phyloP scores from a whole-genome alignment of 2,888 invertebrate species.

The Cheilosia urbana region DNA sequence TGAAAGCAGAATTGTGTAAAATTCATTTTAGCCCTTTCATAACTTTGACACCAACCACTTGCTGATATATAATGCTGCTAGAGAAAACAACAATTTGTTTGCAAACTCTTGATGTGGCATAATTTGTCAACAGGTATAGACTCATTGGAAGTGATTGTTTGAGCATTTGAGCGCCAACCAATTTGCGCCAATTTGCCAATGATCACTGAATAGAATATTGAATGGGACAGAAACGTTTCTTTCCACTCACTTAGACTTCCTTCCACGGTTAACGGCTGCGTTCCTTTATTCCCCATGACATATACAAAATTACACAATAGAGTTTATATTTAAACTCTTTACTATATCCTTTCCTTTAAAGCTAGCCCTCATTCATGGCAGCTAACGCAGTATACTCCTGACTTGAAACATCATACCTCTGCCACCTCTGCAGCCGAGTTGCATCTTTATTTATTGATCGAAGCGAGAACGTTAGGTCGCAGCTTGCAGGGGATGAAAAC shows the following conservation, averaged over 20 bases:
- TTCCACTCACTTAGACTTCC: neutral
- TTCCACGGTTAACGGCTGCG: neutral
- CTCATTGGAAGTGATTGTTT: too few species aligned
- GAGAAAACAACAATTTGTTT: too few species aligned
- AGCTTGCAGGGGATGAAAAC: neutral
- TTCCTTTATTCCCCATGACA: neutral
- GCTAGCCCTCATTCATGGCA: neutral
- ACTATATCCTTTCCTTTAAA: neutral
- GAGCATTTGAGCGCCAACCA: too few species aligned
- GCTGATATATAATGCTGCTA: too few species aligned
- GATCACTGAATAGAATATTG: too few species aligned
- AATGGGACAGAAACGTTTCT: too few species aligned
- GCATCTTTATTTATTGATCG: conserved; percentile 38
- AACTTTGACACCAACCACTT: too few species aligned
- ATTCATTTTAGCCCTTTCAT: too few species aligned
- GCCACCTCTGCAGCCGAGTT: conserved; percentile 14
- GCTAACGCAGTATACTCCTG: neutral
- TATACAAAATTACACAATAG: conserved; percentile 1
- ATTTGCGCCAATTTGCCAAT: too few species aligned
- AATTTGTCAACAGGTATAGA: too few species aligned
- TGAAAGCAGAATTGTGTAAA: too few species aligned
- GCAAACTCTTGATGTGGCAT: too few species aligned
- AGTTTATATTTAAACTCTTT: neutral
- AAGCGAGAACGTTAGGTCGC: neutral
- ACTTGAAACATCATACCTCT: neutral